Base-by-base conservation (phyloP, 2,113 vertebrate genomes). In the Odontesthes bonariensis region DNA sequence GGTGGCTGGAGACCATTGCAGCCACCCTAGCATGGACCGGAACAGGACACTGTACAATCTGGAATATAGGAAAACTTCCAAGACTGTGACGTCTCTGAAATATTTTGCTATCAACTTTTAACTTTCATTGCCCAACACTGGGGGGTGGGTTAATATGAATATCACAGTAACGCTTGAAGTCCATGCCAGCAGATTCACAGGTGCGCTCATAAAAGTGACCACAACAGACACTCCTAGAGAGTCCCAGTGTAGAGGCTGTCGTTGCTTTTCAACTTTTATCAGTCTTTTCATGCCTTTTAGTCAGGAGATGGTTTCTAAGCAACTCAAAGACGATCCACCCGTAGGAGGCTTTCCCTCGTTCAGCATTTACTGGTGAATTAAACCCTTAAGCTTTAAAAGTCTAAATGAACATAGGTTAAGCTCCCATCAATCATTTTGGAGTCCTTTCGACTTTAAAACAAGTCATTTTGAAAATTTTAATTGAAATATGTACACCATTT, bases 61-160 rank as follows among this genome's bases (percentile, higher is more conserved):
- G 52, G 72, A 61, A 79, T 66, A 53, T 57, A 32, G 8, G 59
- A 76, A 52, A 77, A 27, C 27, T 27, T 27, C 27, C 27, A 3
- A 27, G 27, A 38, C 2, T 31, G 22, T 73, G 58, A 81, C 84
- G 69, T 67, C 16, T 72, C 20, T 62, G 20, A 12, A 55, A 23
- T 22, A 55, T 42, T 46, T 57, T 32, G 55, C 3, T 0, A 27
- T 82, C 61, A 75, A 77, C 67, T 78, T 82, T 82, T 61, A n/a
- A 58, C 20, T 62, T 58, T 38, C 16, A 67, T 19, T 62, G 40
- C 32, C 51, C 56, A 57, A 62, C 8, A 0, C 57, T 53, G 35
- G 66, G 22, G 27, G 35, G 10, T 17, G 51, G 57, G 27, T 38
- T 38, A 6, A 38, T 8, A 38, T 38, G 35, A 38, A 27, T 70